Evolutionary conservation across 2,113 vertebrate species (phyloP).

Genomic region (Tragelaphus scriptus): DNA sequence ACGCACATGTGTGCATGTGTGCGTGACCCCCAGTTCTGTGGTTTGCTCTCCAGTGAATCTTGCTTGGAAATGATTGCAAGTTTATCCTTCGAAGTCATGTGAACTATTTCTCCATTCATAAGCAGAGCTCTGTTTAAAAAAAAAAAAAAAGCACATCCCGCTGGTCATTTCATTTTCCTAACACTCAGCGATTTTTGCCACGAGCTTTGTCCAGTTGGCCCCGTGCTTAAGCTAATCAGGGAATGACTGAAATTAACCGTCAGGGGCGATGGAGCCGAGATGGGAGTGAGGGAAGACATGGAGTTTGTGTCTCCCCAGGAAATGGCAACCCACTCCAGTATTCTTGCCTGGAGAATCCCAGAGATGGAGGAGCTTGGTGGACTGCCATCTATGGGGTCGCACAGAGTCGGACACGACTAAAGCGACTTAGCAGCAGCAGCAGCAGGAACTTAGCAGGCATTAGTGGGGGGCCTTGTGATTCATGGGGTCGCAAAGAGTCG

Average conservation of each 20-base stretch:
- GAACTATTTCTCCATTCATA: neutral
- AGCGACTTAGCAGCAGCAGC: too few species aligned
- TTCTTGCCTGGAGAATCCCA: too few species aligned
- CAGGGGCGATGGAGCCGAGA: rapidly evolving
- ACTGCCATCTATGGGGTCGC: too few species aligned
- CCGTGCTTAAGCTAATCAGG: rapidly evolving
- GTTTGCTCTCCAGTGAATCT: neutral
- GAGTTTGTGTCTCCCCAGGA: neutral
- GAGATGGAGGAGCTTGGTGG: too few species aligned
- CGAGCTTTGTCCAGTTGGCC: rapidly evolving
- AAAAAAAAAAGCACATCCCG: neutral
- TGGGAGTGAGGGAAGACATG: neutral
- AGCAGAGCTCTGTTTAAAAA: rapidly evolving
- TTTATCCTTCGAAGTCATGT: rapidly evolving
- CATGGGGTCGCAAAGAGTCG: too few species aligned
- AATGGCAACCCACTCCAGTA: too few species aligned
- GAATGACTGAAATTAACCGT: rapidly evolving
- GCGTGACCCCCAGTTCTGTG: neutral
- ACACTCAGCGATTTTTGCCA: rapidly evolving
- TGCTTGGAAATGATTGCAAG: neutral
- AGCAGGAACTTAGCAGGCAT: neutral
- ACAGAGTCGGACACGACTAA: too few species aligned
- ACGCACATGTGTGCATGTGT: neutral
- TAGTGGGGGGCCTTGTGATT: neutral
- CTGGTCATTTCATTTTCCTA: neutral